Conservation (phyloP, 2,888 invertebrate species). For the Eupeodes latifasciatus region DNA sequence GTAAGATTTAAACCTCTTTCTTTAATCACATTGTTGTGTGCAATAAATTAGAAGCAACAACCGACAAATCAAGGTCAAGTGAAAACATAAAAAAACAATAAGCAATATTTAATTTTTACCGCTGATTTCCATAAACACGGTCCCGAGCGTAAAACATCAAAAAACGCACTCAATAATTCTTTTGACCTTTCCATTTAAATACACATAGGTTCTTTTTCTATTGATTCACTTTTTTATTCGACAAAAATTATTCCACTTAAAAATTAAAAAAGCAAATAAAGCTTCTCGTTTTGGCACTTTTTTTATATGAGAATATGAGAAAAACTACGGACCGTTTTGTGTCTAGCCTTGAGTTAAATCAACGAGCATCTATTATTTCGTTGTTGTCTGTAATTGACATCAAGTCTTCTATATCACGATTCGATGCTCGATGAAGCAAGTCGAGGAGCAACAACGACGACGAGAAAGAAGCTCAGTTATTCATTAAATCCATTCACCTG, state of each 20-base stretch:
- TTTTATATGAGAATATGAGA: not conserved
- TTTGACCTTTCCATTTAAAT: constrained; percentile 67
- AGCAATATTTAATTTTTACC: constrained; percentile 43
- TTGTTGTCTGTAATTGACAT: constrained; percentile 38
- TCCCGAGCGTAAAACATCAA: constrained; percentile 61
- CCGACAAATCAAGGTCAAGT: constrained; percentile 16
- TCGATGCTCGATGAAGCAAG: constrained; percentile 54
- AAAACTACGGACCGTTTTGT: constrained; percentile 2
- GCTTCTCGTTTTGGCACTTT: not conserved
- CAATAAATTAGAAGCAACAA: not conserved
- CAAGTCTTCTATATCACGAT: constrained; percentile 34
- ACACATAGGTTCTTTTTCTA: not conserved
- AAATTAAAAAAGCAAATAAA: not conserved
- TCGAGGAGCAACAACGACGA: not conserved
- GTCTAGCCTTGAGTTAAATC: constrained; percentile 44
- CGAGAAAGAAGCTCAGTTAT: not conserved
- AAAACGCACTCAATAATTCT: constrained; percentile 53
- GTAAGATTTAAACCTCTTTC: constrained; percentile 1
- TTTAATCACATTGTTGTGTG: not conserved
- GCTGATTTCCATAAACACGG: constrained; percentile 61
- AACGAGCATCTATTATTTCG: constrained; percentile 39
- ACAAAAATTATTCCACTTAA: constrained; percentile 15
- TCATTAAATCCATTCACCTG: constrained; percentile 48
- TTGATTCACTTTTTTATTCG: constrained; percentile 21
- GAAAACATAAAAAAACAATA: not conserved